A percentile compares a stretch with the other conserved stretches of the same genome.
These are phyloP conservation scores for Ammodytes dubius DNA, from an alignment of 2,113 vertebrate genomes.

Conservation along the genomic window DNA sequence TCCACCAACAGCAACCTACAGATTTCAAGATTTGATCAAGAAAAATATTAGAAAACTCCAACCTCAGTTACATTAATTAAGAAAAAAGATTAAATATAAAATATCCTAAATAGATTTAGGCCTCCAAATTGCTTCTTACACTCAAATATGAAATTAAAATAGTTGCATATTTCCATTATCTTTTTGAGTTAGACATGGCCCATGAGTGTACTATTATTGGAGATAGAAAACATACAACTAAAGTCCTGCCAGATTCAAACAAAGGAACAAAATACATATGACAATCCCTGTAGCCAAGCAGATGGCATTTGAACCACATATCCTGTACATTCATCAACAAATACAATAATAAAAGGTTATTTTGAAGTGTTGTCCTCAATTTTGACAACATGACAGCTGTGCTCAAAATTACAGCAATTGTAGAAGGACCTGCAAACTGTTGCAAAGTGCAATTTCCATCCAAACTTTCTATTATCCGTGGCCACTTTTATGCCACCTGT, in stretches of 20 bases:
- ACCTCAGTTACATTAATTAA: constrained; percentile 35
- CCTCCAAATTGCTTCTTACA: constrained; percentile 14
- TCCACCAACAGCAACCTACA: neutral
- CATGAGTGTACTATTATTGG: neutral
- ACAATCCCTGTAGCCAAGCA: neutral
- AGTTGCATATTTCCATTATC: neutral
- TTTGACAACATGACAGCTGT: neutral
- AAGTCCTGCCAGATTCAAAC: neutral
- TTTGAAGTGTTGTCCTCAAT: neutral
- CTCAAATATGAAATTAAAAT: constrained; percentile 25
- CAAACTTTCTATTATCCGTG: no score
- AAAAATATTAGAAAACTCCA: constrained; percentile 13
- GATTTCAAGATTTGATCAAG: constrained; percentile 18
- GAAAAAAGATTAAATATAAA: constrained; percentile 36
- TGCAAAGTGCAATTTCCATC: neutral
- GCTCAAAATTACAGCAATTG: neutral
- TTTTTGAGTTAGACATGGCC: neutral
- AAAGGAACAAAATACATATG: neutral
- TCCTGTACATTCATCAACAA: neutral
- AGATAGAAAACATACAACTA: neutral
- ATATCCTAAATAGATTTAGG: neutral
- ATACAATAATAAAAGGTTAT: neutral
- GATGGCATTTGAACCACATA: neutral
- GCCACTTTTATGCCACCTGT: neutral
- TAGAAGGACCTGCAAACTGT: neutral